Percentiles rank a stretch among this genome's conserved stretches.
phyloP scores from a whole-genome alignment of 2,888 invertebrate species.

The Philereme transversata region DNA sequence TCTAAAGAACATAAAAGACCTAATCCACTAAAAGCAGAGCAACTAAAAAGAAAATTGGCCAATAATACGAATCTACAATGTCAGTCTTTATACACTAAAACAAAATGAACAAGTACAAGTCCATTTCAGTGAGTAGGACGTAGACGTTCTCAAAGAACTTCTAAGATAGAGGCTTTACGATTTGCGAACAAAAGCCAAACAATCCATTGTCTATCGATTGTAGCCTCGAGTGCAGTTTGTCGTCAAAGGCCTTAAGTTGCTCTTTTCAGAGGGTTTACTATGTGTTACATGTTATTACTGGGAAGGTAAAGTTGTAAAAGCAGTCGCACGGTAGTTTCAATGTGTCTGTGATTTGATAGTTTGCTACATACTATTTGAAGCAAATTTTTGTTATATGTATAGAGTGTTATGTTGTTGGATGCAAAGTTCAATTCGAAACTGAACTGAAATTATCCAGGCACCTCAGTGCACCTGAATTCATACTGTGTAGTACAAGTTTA shows the following conservation, averaged over 20 bases:
- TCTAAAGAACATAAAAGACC: background rate
- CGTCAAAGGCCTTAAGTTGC: conserved; percentile 71
- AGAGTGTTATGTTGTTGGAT: background rate
- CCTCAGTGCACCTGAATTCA: conserved; percentile 15
- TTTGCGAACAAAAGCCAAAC: conserved; percentile 76
- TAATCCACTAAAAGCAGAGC: conserved; percentile 36
- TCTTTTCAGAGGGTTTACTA: conserved; percentile 57
- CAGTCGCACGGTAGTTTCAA: conserved; percentile 31
- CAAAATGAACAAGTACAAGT: conserved; percentile 49
- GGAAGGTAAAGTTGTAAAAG: conserved; percentile 30
- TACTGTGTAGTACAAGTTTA: conserved; percentile 22
- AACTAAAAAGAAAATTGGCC: conserved; percentile 46
- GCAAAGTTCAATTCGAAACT: conserved; percentile 16
- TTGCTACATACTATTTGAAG: conserved; percentile 6
- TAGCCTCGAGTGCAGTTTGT: conserved; percentile 73
- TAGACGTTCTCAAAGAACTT: conserved; percentile 65
- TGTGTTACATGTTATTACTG: conserved; percentile 46
- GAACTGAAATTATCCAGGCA: conserved; percentile 14
- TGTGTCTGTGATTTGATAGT: conserved; percentile 20
- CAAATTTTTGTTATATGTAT: conserved; percentile 2
- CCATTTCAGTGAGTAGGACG: conserved; percentile 57
- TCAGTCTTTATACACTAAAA: conserved; percentile 50
- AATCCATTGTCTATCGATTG: conserved; percentile 78
- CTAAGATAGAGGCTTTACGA: conserved; percentile 68
- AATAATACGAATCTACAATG: conserved; percentile 27